Percentiles rank a stretch among this genome's conserved stretches.
Conservation (phyloP, 2,113 vertebrate species). For the Lagopus leucura region DNA sequence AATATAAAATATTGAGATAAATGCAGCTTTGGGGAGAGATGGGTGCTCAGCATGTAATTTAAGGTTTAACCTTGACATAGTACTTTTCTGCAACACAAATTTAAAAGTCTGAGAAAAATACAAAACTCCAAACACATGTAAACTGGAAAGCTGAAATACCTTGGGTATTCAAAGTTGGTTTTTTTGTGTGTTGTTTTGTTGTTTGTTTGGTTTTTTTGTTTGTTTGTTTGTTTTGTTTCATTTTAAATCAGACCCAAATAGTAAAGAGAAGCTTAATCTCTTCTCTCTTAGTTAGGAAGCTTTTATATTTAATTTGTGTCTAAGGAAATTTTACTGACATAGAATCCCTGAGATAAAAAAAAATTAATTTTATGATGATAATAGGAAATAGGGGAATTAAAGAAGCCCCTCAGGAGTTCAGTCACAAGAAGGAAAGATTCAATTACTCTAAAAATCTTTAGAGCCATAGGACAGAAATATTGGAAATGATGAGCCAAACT, state of each 20-base stretch:
- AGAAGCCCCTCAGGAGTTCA: constrained; percentile 64
- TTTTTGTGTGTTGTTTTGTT: neutral
- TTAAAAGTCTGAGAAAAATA: neutral
- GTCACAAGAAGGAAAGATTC: constrained; percentile 71
- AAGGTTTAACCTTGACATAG: rapidly evolving
- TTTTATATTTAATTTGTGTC: constrained; percentile 57
- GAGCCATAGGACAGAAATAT: constrained; percentile 37
- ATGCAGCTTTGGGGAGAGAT: neutral
- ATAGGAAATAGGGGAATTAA: constrained; percentile 62
- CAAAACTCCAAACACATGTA: neutral
- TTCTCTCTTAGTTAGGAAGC: constrained; percentile 9
- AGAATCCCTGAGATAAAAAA: constrained; percentile 46
- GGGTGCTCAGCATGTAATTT: neutral
- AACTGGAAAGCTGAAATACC: neutral
- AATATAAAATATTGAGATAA: neutral
- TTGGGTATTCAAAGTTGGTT: neutral
- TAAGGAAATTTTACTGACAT: constrained; percentile 52
- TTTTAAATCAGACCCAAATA: constrained; percentile 27
- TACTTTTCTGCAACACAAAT: neutral
- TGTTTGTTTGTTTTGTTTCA: too few species aligned
- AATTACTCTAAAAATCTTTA: constrained; percentile 69
- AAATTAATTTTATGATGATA: constrained; percentile 69
- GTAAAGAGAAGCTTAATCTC: constrained; percentile 15
- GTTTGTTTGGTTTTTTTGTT: neutral
- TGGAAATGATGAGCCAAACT: constrained; percentile 58